Evolutionary conservation across 2,797 vertebrate species (phyloP), one percentile per base, ranked within the genome.

Genomic region (Myotis myotis): DNA sequence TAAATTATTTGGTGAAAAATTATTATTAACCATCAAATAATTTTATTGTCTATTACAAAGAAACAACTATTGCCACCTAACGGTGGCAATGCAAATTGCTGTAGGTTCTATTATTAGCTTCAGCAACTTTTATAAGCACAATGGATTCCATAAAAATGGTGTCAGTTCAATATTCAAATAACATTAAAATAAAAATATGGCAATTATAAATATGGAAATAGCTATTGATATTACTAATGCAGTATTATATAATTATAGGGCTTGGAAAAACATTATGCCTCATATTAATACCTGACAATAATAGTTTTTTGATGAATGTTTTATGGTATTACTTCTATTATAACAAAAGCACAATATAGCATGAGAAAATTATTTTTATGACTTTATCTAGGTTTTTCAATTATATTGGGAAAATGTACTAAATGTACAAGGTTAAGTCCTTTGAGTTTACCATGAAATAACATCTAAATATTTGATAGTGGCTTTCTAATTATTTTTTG

Each of bases 31-130:
- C 8, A 80, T 30, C 11, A 80, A 60, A 66, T 36, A 74, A 82
- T 38, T 49, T 70, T 53, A 38, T 60, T 78, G 44, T 78, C 66
- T 79, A 55, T 68, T 81, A 78, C n/a, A 64, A 33, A 84, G 94
- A 33, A 60, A 79, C n/a, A 92, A 47, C 74, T 89, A 80, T 41
- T 92, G 95, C 92, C 97, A 97, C 72, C 96, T 96, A 93, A 38
- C 64, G 96, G 91, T 78, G 8, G 16, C 47, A 92, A 51, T 51
- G 44, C 20, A 72, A 85, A 84, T 60, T 95, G 92, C 86, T 90
- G 2, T 22, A 15, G 6, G 6, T 47, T 87, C 49, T 87, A 70
- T 36, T 60, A 23, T 4, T 72, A 53, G 7, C 30, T 20, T 33
- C 23, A n/a, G 20, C 19, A 84, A 79, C 0, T 71, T 92, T 51